Evolutionary conservation across 2,888 invertebrate genomes (phyloP).

Genomic region (Pterostichus niger): DNA sequence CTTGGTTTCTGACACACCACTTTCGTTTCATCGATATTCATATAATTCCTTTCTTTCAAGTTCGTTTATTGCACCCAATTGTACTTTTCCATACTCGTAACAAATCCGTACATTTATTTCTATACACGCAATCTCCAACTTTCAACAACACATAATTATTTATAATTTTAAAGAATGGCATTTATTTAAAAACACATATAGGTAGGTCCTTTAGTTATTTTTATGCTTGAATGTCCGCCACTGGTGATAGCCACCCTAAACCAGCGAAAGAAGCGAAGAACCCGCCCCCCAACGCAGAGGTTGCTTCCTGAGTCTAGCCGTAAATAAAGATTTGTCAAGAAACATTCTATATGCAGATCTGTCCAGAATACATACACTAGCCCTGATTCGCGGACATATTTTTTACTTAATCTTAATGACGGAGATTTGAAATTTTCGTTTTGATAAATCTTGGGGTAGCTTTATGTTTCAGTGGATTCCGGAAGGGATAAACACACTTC

Average conservation of each 20-base stretch:
- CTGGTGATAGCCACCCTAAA: not conserved
- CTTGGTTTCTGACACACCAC: no score
- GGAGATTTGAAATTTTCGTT: constrained; percentile 69
- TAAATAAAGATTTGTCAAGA: constrained; percentile 70
- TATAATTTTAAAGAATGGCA: no score
- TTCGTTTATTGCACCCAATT: no score
- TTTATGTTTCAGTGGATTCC: constrained; percentile 59
- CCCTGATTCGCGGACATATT: constrained; percentile 71
- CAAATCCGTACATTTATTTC: no score
- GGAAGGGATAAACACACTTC: constrained; percentile 58
- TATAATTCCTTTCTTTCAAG: no score
- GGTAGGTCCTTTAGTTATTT: no score
- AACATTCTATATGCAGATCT: constrained; percentile 69
- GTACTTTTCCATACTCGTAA: no score
- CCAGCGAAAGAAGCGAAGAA: constrained; percentile 12
- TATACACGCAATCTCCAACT: no score
- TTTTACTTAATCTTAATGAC: constrained; percentile 72
- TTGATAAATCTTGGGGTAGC: constrained; percentile 57
- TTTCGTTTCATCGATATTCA: no score
- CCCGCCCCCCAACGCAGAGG: constrained; percentile 5
- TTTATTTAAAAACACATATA: no score
- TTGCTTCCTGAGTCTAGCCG: constrained; percentile 51
- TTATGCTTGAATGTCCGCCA: no score
- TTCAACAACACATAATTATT: no score
- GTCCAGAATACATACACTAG: constrained; percentile 70